Base-by-base conservation (phyloP, 2,113 vertebrate species). In the Brachyhypopomus gauderio region DNA sequence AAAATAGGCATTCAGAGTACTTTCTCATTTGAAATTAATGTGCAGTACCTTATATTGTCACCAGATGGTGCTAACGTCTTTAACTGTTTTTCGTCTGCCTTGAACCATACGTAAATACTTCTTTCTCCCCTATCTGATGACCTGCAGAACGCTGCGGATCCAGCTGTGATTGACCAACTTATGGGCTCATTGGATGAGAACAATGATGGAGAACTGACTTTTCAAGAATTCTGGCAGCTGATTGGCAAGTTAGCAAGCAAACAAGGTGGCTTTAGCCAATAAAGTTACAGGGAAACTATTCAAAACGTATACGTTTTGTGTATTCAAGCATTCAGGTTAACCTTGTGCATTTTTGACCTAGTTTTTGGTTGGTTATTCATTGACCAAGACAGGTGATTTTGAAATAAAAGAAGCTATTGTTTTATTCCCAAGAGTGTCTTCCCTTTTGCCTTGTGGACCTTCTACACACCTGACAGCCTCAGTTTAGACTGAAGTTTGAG, bases 161-260 rank as follows among this genome's bases (percentile, higher is more conserved):
- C 92, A 0, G 87, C 48, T 0, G 86, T 63, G 1, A 85, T 90
- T 16, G 90, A 93, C 59, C 80, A 88, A 83, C 93, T 94, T 83
- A 93, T 94, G 92, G 56, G 86, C 72, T 92, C 92, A 0, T 55
- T 92, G 89, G 93, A 94, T 25, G 79, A 90, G 5, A 90, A 94
- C 86, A 88, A 91, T 74, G 92, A 94, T 12, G 91, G 92, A 20
- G 91, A 94, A 85, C 91, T 94, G 87, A 94, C 91, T 0, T 94
- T 94, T 87, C 45, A 75, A 4, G 93, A 94, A 86, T 94, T 94
- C 89, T 94, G 93, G 93, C 86, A 92, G 85, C 91, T 94, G 85
- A 90, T 94, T 41, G 93, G 93, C 45, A 91, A 86, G 8, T 88
- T 94, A 77, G 92, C 92, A 0, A 78, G 84, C 85, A 87, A 92